A percentile compares a stretch with the other conserved stretches of the same genome.
These are phyloP conservation scores for Podotricha telesiphe DNA, from an alignment of 2,888 invertebrate species.

Conservation along the genomic window DNA sequence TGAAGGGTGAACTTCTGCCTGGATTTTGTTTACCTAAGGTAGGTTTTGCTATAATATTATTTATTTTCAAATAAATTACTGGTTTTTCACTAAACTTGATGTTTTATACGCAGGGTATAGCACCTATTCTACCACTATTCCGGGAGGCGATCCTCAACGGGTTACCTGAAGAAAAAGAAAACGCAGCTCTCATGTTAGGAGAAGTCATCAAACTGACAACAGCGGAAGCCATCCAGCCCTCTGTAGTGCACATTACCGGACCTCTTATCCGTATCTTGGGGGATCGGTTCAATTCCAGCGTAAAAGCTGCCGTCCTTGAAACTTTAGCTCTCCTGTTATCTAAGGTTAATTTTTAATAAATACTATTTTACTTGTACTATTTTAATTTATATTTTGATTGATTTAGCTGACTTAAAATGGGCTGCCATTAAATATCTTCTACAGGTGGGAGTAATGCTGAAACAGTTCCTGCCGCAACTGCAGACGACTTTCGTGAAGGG, in stretches of 20 bases:
- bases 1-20: constrained; percentile 91
- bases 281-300: constrained; percentile 95
- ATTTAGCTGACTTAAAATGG: no score
- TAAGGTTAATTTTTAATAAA: constrained; percentile 84
- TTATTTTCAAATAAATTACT: no score
- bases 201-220: constrained; percentile 93
- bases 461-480: constrained; percentile 98
- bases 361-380: not conserved
- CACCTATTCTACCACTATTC: constrained; percentile 96
- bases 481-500: constrained; percentile 99
- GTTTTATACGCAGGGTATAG: constrained; percentile 86
- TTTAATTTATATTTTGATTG: not conserved
- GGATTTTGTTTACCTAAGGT: constrained; percentile 97
- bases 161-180: constrained; percentile 97
- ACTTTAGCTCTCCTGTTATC: constrained; percentile 95
- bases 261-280: constrained; percentile 98
- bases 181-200: constrained; percentile 95
- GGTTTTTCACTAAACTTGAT: no score
- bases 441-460: constrained; percentile 96
- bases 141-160: constrained; percentile 98
- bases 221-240: constrained; percentile 94
- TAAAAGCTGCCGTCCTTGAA: constrained; percentile 97
- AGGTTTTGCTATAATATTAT: not conserved
- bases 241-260: constrained; percentile 98
- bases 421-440: not conserved